Evolutionary conservation across 2,888 invertebrate species (phyloP).

Genomic region (Chymomyza procnemis): DNA sequence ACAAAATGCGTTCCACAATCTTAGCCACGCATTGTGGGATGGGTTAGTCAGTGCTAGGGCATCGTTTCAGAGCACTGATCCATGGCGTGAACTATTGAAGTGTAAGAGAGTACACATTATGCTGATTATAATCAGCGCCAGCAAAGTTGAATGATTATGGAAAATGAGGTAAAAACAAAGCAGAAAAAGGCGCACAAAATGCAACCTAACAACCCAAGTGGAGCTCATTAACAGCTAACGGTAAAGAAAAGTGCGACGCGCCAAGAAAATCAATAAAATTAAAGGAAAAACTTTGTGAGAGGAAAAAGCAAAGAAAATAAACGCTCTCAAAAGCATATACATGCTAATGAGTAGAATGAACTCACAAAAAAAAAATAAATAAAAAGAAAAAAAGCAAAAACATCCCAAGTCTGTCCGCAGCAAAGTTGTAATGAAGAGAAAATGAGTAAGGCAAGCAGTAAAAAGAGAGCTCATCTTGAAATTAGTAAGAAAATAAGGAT

Average conservation of each 20-base stretch:
- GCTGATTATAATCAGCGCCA: slow-evolving; percentile 68
- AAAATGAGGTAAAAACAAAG: slow-evolving; percentile 36
- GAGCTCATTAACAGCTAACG: slow-evolving; percentile 59
- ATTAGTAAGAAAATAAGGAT: slow-evolving; percentile 37
- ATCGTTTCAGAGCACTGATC: slow-evolving; percentile 41
- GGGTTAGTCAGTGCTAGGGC: not conserved
- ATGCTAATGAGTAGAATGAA: slow-evolving; percentile 72
- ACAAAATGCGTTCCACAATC: not conserved
- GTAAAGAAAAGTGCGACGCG: slow-evolving; percentile 37
- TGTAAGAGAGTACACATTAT: slow-evolving; percentile 74
- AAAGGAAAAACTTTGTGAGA: slow-evolving; percentile 46
- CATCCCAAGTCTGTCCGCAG: slow-evolving; percentile 39
- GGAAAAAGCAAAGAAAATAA: slow-evolving; percentile 21
- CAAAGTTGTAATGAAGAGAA: slow-evolving; percentile 15
- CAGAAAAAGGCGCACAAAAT: slow-evolving; percentile 4
- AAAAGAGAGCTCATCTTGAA: slow-evolving; percentile 38
- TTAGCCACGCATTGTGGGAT: not conserved
- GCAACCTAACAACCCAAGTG: slow-evolving; percentile 52
- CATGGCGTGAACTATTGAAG: slow-evolving; percentile 73
- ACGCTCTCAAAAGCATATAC: slow-evolving; percentile 14
- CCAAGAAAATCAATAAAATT: slow-evolving; percentile 67
- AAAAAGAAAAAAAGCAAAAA: slow-evolving; percentile 1
- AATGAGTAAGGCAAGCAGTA: slow-evolving; percentile 3
- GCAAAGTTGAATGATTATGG: slow-evolving; percentile 50
- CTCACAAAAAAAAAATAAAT: slow-evolving; percentile 20